phyloP scores from a whole-genome alignment of 2,888 invertebrate species.

The Nephrotoma guestfalica region DNA sequence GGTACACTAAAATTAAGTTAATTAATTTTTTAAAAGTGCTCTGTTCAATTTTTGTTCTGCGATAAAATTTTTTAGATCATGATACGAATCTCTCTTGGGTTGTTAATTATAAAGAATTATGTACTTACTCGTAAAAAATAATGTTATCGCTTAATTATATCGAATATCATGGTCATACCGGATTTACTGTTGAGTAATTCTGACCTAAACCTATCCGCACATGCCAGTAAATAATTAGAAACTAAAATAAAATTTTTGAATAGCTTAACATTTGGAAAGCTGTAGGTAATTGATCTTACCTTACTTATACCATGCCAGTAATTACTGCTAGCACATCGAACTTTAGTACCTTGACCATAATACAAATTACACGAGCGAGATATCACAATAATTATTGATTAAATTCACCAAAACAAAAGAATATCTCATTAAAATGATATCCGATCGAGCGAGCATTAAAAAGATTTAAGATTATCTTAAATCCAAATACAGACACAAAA shows the following conservation, averaged over 20 bases:
- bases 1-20: no score
- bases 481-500: background rate
- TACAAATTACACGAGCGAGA: background rate
- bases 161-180: background rate
- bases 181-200: background rate
- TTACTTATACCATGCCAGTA: no score
- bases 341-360: background rate
- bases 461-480: background rate
- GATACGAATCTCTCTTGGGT: no score
- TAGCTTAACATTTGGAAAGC: background rate
- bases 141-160: background rate
- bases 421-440: background rate
- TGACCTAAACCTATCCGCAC: background rate
- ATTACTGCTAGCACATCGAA: background rate
- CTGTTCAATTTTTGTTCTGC: no score
- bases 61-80: no score
- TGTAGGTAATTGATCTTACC: no score
- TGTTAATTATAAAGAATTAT: no score
- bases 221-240: background rate
- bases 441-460: background rate
- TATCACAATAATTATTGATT: background rate
- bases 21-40: no score
- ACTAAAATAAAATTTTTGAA: background rate
- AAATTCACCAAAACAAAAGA: background rate
- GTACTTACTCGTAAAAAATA: no score